Conservation (phyloP, 2,888 invertebrate species). For the Cyaniris semiargus region DNA sequence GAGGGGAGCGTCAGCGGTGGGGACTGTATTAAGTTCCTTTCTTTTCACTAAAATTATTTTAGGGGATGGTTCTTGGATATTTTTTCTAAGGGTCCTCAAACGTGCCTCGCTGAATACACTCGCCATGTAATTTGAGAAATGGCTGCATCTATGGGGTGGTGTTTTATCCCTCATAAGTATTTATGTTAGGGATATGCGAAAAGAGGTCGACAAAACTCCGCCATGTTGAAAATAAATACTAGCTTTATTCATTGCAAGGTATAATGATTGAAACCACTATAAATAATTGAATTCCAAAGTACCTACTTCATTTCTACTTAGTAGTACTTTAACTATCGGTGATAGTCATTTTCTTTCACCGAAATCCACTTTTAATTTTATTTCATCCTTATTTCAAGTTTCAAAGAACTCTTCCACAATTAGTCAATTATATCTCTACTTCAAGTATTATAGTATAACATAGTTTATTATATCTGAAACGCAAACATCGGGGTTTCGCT, state of each 20-base stretch:
- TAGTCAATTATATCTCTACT: neutral
- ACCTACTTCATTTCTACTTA: too few species aligned
- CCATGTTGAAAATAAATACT: neutral
- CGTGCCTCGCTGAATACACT: slow-evolving; percentile 64
- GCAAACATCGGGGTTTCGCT: slow-evolving; percentile 64
- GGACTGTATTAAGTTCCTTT: slow-evolving; percentile 81
- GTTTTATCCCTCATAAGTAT: slow-evolving; percentile 52
- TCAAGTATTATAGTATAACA: too few species aligned
- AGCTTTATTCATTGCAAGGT: too few species aligned
- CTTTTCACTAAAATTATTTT: slow-evolving; percentile 81
- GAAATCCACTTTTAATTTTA: too few species aligned
- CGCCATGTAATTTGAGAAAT: slow-evolving; percentile 71
- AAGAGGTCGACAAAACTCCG: neutral
- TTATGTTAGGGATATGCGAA: slow-evolving; percentile 22
- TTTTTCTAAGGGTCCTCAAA: slow-evolving; percentile 66
- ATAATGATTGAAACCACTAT: neutral
- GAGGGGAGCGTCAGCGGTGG: slow-evolving; percentile 75
- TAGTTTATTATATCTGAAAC: too few species aligned
- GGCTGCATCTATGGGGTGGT: slow-evolving; percentile 57
- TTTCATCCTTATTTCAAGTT: too few species aligned
- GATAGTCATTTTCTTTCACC: too few species aligned
- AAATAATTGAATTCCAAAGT: too few species aligned
- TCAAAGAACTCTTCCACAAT: neutral
- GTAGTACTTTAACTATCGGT: too few species aligned
- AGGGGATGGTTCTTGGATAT: slow-evolving; percentile 79